phyloP scores from a whole-genome alignment of 2,888 invertebrate genomes.

The Aspidiotus rigidus region DNA sequence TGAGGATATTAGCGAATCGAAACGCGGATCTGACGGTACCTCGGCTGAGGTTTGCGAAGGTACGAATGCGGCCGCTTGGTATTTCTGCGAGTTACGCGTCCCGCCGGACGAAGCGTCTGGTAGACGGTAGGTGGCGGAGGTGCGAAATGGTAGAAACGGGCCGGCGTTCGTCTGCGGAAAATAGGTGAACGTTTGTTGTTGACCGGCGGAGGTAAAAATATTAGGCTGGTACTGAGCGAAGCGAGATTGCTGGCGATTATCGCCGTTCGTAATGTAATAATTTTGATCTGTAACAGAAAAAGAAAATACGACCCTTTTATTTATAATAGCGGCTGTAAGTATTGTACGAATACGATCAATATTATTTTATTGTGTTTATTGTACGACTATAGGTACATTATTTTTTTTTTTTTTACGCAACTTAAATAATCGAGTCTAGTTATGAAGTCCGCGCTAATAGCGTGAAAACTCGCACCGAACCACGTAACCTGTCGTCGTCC shows the following conservation, averaged over 20 bases:
- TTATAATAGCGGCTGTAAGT: too few relatives aligned
- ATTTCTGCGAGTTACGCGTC: constrained; percentile 16
- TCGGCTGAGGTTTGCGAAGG: background rate
- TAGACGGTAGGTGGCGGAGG: background rate
- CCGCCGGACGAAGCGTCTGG: constrained; percentile 9
- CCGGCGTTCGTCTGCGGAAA: constrained; percentile 31
- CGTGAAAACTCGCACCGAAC: too few relatives aligned
- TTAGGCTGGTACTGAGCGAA: constrained; percentile 21
- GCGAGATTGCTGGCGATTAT: constrained; percentile 20
- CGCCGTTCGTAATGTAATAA: constrained; percentile 15
- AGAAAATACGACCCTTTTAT: background rate
- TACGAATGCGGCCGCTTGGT: background rate
- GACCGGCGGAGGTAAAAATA: constrained; percentile 7
- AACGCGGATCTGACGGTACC: constrained; percentile 18
- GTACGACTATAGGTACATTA: too few relatives aligned
- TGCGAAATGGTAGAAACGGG: constrained; percentile 26
- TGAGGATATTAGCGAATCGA: constrained; percentile 22
- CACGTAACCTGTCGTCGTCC: too few relatives aligned
- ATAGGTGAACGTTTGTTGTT: constrained; percentile 21
- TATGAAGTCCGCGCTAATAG: too few relatives aligned
- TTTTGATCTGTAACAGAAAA: constrained; percentile 24
- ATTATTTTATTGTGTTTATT: too few relatives aligned
- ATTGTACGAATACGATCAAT: too few relatives aligned
- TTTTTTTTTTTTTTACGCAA: too few relatives aligned
- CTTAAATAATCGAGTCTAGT: too few relatives aligned